Evolutionary conservation across 1,140 invertebrate species (phyloP), one percentile per base, ranked within the genome.

Genomic region (Ooceraea biroi): DNA sequence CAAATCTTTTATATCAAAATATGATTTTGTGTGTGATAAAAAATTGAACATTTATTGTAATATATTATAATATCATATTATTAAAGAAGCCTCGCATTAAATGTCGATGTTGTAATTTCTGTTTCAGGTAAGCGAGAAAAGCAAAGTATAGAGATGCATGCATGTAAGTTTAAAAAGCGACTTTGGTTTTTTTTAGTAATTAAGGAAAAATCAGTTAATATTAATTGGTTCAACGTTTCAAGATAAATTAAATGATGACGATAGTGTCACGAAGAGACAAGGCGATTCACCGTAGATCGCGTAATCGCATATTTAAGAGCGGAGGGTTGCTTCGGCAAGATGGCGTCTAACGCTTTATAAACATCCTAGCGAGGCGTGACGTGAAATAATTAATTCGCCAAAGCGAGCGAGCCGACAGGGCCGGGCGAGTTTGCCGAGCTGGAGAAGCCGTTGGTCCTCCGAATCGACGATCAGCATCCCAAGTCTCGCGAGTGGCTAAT

Each of bases 341-440:
- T 82, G 80, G 46, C 63, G 76, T 65, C 83, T 74, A 82, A 88
- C 71, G 84, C 83, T 89, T 83, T 87, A 88, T 91, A 89, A 90
- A 90, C 86, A 87, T 89, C 85, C 61, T 55, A 85, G 74, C 61
- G 72, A 89, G 83, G 87, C 84, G 89, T 88, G 87, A 85, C 80
- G 77, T 44, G 80, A 88, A 89, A 90, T 91, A 91, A 91, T 91
- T 90, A 90, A 91, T 91, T 91, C 78, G 66, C 76, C 83, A 85
- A 88, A 80, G 76, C 63, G 66, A 46, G 19, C 85, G 87, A 88
- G 48, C 84, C 65, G 50, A 71, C 69, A 80, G 61, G 41, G 52
- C 68, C 78, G 85, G 46, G 30, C 50, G 72, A 89, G 86, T 88
- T 89, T 85, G 55, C 50, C 78, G 83, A 60, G 61, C 17, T 50